Percentiles rank a stretch among this genome's conserved stretches.
phyloP scores from a whole-genome alignment of 2,113 vertebrate species.

The Xenus cinereus region DNA sequence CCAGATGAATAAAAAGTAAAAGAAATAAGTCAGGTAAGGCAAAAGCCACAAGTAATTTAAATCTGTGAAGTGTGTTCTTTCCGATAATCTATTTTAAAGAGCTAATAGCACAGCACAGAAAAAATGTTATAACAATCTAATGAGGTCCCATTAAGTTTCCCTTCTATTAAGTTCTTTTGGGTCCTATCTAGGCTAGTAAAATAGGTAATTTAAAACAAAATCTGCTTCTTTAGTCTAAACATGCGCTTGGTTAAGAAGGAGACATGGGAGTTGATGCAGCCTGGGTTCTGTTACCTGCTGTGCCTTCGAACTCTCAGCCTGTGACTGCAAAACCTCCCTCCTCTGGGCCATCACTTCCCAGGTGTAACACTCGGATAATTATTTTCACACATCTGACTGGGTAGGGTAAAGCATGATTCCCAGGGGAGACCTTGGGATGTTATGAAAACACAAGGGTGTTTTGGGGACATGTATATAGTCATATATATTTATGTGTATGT shows the following conservation, averaged over 20 bases:
- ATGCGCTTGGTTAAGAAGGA: slow-evolving; percentile 1
- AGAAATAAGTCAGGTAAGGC: slow-evolving; percentile 46
- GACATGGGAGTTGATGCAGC: background rate
- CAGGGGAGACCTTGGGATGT: background rate
- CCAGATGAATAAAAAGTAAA: background rate
- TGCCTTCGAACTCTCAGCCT: background rate
- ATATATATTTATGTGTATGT: background rate
- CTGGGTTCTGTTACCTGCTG: background rate
- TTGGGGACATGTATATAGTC: background rate
- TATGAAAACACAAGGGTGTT: background rate
- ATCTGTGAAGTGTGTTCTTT: slow-evolving; percentile 38
- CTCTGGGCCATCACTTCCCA: background rate
- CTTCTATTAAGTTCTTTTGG: slow-evolving; percentile 62
- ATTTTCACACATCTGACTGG: background rate
- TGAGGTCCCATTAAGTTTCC: slow-evolving; percentile 63
- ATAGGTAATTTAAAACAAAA: slow-evolving; percentile 55
- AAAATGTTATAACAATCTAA: slow-evolving; percentile 64
- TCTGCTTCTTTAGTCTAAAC: slow-evolving; percentile 37
- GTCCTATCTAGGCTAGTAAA: slow-evolving; percentile 50
- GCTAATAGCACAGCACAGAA: slow-evolving; percentile 46
- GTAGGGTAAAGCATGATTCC: background rate
- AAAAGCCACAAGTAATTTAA: slow-evolving; percentile 52
- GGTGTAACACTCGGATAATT: background rate
- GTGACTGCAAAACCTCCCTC: background rate
- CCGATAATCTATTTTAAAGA: slow-evolving; percentile 60